phyloP scores from a whole-genome alignment of 1,140 invertebrate genomes.

The Aphaenogaster rudis region DNA sequence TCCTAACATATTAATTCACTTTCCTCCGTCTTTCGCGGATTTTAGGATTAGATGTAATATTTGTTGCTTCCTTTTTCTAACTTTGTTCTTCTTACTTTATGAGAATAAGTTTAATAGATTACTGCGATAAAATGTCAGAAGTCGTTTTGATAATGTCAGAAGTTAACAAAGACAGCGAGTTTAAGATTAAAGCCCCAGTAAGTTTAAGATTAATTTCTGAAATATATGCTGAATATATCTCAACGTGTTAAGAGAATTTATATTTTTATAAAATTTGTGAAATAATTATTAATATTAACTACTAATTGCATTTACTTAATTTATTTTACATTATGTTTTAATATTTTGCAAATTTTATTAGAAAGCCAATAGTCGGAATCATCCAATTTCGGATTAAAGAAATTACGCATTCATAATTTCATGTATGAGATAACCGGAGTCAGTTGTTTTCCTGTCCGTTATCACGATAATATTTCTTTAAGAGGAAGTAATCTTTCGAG shows the following conservation, averaged over 20 bases:
- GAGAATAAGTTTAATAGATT: conserved; percentile 12
- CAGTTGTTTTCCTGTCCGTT: background rate
- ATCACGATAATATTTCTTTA: background rate
- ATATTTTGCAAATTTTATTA: background rate
- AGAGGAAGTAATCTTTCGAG: background rate
- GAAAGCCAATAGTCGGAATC: background rate
- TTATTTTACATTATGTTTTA: background rate
- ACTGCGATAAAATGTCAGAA: conserved; percentile 8
- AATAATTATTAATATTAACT: background rate
- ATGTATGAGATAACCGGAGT: background rate
- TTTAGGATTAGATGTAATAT: conserved; percentile 27
- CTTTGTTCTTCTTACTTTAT: background rate
- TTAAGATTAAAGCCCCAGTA: background rate
- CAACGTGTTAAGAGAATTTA: background rate
- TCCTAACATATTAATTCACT: conserved; percentile 46
- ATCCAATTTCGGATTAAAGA: background rate
- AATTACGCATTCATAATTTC: conserved; percentile 15
- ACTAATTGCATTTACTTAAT: background rate
- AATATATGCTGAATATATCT: background rate
- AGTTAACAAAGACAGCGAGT: background rate
- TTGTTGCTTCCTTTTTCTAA: background rate
- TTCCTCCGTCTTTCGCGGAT: background rate
- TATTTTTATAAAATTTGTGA: background rate
- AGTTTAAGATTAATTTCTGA: conserved; percentile 15
- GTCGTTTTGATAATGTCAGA: conserved; percentile 20